phyloP scores from a whole-genome alignment of 2,888 invertebrate genomes.

The Thereva nobilitata region DNA sequence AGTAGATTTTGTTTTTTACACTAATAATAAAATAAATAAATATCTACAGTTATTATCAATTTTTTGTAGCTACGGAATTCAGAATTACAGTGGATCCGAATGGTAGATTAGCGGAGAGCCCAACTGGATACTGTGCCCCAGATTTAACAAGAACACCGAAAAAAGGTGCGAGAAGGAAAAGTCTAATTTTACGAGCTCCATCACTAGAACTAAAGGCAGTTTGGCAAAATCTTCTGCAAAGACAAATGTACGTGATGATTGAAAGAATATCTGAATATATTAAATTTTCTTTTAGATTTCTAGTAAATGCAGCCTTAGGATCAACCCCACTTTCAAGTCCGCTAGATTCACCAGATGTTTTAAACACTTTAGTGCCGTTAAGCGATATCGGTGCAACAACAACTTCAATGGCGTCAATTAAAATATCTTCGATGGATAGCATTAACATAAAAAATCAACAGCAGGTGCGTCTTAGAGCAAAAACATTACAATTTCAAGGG shows the following conservation, averaged over 20 bases:
- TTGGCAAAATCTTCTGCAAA: constrained; percentile 85
- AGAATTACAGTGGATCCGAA: constrained; percentile 74
- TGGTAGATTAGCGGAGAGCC: constrained; percentile 68
- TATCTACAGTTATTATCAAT: constrained; percentile 16
- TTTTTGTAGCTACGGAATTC: constrained; percentile 76
- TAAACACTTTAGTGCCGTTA: constrained; percentile 58
- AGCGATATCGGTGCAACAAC: constrained; percentile 57
- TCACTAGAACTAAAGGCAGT: constrained; percentile 84
- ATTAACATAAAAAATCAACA: constrained; percentile 53
- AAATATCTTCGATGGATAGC: constrained; percentile 58
- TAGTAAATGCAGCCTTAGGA: constrained; percentile 79
- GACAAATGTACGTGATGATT: constrained; percentile 77
- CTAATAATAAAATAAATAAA: not conserved
- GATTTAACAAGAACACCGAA: constrained; percentile 66
- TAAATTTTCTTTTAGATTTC: constrained; percentile 67
- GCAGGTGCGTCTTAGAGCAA: constrained; percentile 65
- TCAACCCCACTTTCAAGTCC: constrained; percentile 79
- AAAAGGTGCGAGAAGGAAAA: constrained; percentile 68
- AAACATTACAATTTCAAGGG: constrained; percentile 53
- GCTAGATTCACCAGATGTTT: constrained; percentile 77
- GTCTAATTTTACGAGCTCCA: constrained; percentile 77
- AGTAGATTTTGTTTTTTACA: not conserved
- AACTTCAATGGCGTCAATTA: constrained; percentile 57
- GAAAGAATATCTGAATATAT: not conserved
- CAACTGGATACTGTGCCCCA: constrained; percentile 74